phyloP scores from a whole-genome alignment of 2,113 vertebrate species.

The Acrocephalus kingi region DNA sequence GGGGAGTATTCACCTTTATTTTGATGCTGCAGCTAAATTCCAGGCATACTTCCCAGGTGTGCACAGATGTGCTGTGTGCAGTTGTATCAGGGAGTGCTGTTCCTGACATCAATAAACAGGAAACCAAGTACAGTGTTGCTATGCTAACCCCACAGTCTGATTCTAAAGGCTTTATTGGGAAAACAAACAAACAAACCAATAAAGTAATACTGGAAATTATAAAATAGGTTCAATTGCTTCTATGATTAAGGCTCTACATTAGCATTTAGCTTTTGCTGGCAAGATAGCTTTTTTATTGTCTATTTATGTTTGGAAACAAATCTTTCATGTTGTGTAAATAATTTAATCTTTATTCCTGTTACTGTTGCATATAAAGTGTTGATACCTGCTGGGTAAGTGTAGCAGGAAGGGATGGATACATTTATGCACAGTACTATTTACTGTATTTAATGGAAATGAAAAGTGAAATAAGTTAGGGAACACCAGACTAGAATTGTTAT shows the following conservation, averaged over 20 bases:
- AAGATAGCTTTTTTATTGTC: not conserved
- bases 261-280: slow-evolving; percentile 10
- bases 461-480: slow-evolving; percentile 60
- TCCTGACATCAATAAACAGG: not conserved
- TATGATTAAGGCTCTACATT: not conserved
- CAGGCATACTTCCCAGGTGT: not conserved
- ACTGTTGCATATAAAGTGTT: slow-evolving; percentile 23
- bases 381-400: slow-evolving; percentile 4
- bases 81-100: not conserved
- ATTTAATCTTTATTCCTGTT: slow-evolving; percentile 50
- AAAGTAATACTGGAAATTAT: slow-evolving; percentile 51
- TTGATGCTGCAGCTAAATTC: not conserved
- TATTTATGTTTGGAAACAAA: slow-evolving; percentile 38
- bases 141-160: not conserved
- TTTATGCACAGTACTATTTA: not conserved
- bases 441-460: slow-evolving; percentile 66
- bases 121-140: not conserved
- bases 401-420: not conserved
- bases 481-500: not conserved
- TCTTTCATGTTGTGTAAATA: slow-evolving; percentile 35
- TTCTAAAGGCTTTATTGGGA: slow-evolving; percentile 50
- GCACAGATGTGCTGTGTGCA: not conserved
- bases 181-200: slow-evolving; percentile 42
- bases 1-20: not conserved
- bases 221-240: slow-evolving; percentile 50